Base-by-base conservation (phyloP, 2,113 vertebrate species). In the Acrocephalus arundinaceus region DNA sequence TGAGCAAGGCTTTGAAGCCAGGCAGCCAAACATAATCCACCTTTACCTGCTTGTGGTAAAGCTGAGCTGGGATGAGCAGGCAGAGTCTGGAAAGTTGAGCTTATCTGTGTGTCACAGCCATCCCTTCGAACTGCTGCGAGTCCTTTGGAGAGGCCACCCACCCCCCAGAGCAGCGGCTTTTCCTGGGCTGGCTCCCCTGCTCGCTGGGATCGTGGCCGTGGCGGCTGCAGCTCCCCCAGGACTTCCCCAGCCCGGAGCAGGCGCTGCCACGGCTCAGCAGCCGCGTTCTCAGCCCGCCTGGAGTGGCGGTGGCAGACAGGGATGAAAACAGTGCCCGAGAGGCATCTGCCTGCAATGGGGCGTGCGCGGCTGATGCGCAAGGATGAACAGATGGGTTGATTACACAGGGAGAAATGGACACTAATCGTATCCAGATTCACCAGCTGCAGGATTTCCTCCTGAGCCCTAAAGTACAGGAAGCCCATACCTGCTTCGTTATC, bases 371-470 rank as follows among this genome's bases (percentile, higher is more conserved):
- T 28, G 85, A 66, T 86, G 72, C 7, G 10, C 75, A 25, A 35
- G 85, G 92, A 71, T 85, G 90, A 96, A 11, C 93, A 95, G 92
- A 96, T 96, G 96, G 92, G 92, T 71, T 91, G 75, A 81, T 94
- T 90, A 83, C 94, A 86, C 90, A 57, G 82, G 79, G 75, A 97
- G 94, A 94, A 96, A 96, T 71, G 91, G 94, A 96, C 90, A 77
- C 95, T 96, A 90, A 95, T 96, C 61, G 6, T 45, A 85, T 81
- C 93, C 96, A 97, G 79, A 86, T 77, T 74, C 94, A 94, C 94
- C 95, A 94, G 94, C 93, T 97, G 95, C 93, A 95, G 94, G 94
- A 97, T 96, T 95, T 96, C 96, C 92, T 95, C 94, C 93, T 72
- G 90, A 92, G 90, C 93, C 68, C 90, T 79, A 1, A 48, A 94